Base-by-base conservation (phyloP, 2,797 vertebrate species). In the Todus mexicanus region DNA sequence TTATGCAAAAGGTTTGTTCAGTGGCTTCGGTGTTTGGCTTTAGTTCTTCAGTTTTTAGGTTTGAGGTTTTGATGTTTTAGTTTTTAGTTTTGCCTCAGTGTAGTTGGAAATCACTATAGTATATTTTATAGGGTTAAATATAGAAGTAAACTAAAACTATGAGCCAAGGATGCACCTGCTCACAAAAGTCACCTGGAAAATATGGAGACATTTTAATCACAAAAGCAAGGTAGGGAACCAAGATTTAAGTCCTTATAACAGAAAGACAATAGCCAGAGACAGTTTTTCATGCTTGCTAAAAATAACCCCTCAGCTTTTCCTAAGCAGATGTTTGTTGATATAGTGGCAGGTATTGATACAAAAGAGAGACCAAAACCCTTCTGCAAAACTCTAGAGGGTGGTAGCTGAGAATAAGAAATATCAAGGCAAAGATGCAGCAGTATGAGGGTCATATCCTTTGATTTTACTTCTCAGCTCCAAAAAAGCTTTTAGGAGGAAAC, bases 371-470 rank as follows among this genome's bases (percentile, higher is more conserved):
- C 25, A 42, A 84, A 40, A 64, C 4, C 11, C 26, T 40, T 45
- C 27, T 4, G 5, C 23, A 51, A 37, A 76, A 18, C 12, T 82
- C 33, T 4, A 18, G 54, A 35, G 40, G 43, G 29, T 3, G 7
- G 19, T 21, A 40, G 22, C 2, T 45, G 40, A 69, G 42, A 61
- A 38, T 8, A 47, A 60, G 73, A 76, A 51, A 37, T 27, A 23
- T 0, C 8, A 75, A 68, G 31, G 42, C 51, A 47, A 73, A 69
- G 33, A 33, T 37, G 27, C 23, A 51, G 31, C 0, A 0, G 6
- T 25, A 11, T 8, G 33, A 71, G 40, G 25, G 9, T 35, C 27
- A 12, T 60, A 21, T 22, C 13, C 21, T 81, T 73, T 38, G 11
- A 20, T 69, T 27, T 53, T 59, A 27, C 20, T 66, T 74, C 60